Conservation (phyloP, 2,797 vertebrate genomes). For the Tachyglossus aculeatus region DNA sequence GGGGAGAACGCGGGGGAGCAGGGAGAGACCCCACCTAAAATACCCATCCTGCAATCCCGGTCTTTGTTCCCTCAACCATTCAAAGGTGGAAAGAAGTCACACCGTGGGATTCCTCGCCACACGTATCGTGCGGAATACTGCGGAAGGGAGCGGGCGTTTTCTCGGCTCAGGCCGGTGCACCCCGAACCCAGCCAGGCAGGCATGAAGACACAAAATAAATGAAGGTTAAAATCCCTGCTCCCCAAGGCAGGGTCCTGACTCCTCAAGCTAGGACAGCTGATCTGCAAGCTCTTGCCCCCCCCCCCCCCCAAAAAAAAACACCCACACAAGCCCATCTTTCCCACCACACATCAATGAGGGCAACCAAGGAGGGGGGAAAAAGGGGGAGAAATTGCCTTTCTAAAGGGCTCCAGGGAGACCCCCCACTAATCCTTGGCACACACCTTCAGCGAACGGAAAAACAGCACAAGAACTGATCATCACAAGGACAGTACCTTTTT, state of each 20-base stretch:
- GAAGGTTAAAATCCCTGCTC: slow-evolving; percentile 76
- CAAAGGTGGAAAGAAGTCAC: slow-evolving; percentile 62
- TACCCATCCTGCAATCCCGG: slow-evolving; percentile 24
- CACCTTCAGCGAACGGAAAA: slow-evolving; percentile 57
- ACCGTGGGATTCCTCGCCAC: slow-evolving; percentile 64
- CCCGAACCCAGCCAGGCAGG: slow-evolving; percentile 77
- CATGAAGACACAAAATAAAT: slow-evolving; percentile 80
- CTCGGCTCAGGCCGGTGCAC: slow-evolving; percentile 56
- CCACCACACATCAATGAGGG: slow-evolving; percentile 24
- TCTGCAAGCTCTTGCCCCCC: background rate
- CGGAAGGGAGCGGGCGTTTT: slow-evolving; percentile 55
- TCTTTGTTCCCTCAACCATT: slow-evolving; percentile 70
- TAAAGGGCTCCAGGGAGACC: slow-evolving; percentile 34
- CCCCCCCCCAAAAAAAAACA: background rate
- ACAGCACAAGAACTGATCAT: slow-evolving; percentile 53
- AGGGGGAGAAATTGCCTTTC: slow-evolving; percentile 25
- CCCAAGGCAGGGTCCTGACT: background rate
- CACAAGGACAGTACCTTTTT: slow-evolving; percentile 89
- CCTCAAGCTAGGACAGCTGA: slow-evolving; percentile 5
- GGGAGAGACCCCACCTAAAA: slow-evolving; percentile 21
- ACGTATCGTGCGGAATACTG: slow-evolving; percentile 57
- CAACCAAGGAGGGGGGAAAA: slow-evolving; percentile 19
- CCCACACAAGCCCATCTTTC: slow-evolving; percentile 13
- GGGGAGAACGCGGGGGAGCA: no score
- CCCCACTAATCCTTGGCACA: slow-evolving; percentile 52